These are phyloP conservation scores for Oscheius onirici DNA, from an alignment of 2,888 invertebrate species.

Conservation along the genomic window DNA sequence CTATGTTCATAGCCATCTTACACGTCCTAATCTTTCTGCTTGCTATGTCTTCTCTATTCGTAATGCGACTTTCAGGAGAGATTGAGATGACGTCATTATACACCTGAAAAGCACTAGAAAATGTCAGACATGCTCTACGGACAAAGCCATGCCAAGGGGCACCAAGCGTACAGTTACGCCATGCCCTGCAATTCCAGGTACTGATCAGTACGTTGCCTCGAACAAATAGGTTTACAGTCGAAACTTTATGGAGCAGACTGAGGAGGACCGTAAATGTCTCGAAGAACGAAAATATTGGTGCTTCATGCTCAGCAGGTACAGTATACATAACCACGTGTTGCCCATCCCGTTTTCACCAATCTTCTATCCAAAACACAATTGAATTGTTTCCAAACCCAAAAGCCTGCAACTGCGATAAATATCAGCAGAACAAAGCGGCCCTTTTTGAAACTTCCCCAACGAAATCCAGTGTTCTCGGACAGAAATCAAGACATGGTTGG, in stretches of 20 bases:
- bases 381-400: constrained; percentile 26
- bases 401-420: constrained; percentile 21
- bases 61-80: neutral
- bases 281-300: constrained; percentile 74
- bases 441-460: constrained; percentile 2
- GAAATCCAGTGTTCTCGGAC: neutral
- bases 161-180: constrained; percentile 52
- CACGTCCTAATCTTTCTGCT: neutral
- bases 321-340: constrained; percentile 18
- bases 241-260: constrained; percentile 56
- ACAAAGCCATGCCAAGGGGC: constrained; percentile 37
- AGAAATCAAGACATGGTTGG: constrained; percentile 32
- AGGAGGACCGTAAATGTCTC: constrained; percentile 80
- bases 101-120: constrained; percentile 10
- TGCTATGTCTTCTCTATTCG: neutral
- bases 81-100: constrained; percentile 23
- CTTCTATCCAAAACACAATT: constrained; percentile 13
- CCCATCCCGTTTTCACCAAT: constrained; percentile 1
- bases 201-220: neutral
- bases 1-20: neutral
- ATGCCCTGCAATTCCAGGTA: constrained; percentile 52
- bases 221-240: constrained; percentile 25
- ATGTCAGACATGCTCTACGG: constrained; percentile 13
- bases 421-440: constrained; percentile 1
- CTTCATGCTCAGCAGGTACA: constrained; percentile 63